These are phyloP conservation scores for Amphibalanus amphitrite DNA, from an alignment of 1,140 invertebrate genomes.

Conservation along the genomic window DNA sequence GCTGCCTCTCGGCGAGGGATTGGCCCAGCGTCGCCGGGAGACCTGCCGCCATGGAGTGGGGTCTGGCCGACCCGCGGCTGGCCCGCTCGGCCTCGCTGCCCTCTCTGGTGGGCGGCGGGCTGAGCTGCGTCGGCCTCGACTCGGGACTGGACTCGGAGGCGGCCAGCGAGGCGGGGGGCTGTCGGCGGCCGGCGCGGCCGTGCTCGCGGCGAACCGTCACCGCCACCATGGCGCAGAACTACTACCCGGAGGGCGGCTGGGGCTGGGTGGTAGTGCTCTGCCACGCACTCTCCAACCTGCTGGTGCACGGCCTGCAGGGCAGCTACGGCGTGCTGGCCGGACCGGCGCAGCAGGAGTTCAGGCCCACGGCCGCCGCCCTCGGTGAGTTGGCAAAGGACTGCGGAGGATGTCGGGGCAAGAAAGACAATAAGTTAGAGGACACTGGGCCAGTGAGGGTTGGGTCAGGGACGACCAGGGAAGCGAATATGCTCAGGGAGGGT, in stretches of 20 bases:
- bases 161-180: neutral
- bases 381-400: too few species aligned
- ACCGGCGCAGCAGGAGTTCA: slow-evolving; percentile 33
- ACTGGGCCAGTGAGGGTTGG: too few species aligned
- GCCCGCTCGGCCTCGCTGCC: neutral
- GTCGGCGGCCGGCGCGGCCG: too few species aligned
- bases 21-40: too few species aligned
- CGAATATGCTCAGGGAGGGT: too few species aligned
- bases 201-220: neutral
- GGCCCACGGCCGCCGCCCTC: neutral
- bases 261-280: slow-evolving; percentile 46
- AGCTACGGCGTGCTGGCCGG: slow-evolving; percentile 36
- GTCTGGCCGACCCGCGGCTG: neutral
- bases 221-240: slow-evolving; percentile 46
- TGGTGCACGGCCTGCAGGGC: slow-evolving; percentile 42
- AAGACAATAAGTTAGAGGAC: too few species aligned
- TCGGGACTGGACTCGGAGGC: slow-evolving; percentile 10
- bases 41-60: neutral
- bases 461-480: too few species aligned
- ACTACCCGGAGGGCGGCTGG: slow-evolving; percentile 57
- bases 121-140: neutral
- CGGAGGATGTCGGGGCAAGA: too few species aligned
- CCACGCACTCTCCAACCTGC: slow-evolving; percentile 38
- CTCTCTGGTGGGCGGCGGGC: neutral
- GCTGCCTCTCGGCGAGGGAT: too few species aligned